phyloP scores from a whole-genome alignment of 1,140 invertebrate species.

The Lepidotrigona ventralis region DNA sequence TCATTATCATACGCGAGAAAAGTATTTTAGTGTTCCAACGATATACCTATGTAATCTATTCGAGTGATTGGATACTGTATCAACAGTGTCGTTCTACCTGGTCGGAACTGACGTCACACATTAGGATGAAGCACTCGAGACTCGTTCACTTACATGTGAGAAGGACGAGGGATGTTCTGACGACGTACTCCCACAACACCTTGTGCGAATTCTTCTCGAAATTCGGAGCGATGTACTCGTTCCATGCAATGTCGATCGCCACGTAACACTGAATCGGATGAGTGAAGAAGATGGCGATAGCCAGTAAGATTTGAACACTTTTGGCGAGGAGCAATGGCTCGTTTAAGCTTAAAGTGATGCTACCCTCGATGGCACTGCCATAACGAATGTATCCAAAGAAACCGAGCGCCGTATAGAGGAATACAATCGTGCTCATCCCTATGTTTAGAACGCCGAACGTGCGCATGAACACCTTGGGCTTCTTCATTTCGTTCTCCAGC shows the following conservation, averaged over 20 bases:
- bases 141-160: conserved; percentile 87
- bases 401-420: conserved; percentile 87
- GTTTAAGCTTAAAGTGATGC: conserved; percentile 86
- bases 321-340: conserved; percentile 84
- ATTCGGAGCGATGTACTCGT: conserved; percentile 81
- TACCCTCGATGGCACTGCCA: conserved; percentile 83
- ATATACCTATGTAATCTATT: background rate
- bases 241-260: conserved; percentile 93
- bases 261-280: conserved; percentile 94
- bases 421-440: conserved; percentile 87
- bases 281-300: conserved; percentile 90
- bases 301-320: conserved; percentile 87
- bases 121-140: background rate
- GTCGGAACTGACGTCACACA: background rate
- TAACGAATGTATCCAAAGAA: conserved; percentile 91
- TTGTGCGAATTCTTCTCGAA: conserved; percentile 75
- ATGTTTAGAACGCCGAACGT: conserved; percentile 88
- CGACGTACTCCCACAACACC: conserved; percentile 84
- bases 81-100: background rate
- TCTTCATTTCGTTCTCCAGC: conserved; percentile 92
- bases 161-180: conserved; percentile 85
- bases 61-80: background rate
- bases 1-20: background rate
- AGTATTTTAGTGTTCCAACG: background rate
- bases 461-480: conserved; percentile 85